A percentile compares a stretch with the other conserved stretches of the same genome.
Evolutionary conservation across 2,888 invertebrate genomes (phyloP).

Genomic region (Harmothoe impar): DNA sequence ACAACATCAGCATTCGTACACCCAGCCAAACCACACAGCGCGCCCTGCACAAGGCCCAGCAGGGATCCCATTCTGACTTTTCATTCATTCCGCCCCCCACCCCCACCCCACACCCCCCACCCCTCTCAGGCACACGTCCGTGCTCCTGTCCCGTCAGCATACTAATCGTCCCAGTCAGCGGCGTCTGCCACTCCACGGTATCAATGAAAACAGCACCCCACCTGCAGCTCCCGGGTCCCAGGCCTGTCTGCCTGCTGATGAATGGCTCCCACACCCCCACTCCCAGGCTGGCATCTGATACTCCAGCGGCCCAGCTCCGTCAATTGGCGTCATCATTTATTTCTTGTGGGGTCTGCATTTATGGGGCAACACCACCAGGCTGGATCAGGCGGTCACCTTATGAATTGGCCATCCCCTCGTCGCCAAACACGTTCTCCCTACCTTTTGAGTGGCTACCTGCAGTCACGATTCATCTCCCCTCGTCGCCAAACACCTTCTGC

Average conservation of each 20-base stretch:
- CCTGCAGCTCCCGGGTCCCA: neutral
- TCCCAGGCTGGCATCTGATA: neutral
- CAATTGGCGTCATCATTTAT: conserved; percentile 43
- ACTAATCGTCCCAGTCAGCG: conserved; percentile 14
- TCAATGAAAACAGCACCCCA: neutral
- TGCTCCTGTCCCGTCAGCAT: conserved; percentile 19
- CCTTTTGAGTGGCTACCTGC: too few species aligned
- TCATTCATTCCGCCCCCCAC: neutral
- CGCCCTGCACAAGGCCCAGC: neutral
- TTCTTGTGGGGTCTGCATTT: neutral
- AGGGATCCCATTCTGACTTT: conserved; percentile 1
- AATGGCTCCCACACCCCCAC: conserved; percentile 30
- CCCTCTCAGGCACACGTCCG: neutral
- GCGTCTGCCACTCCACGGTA: conserved; percentile 24
- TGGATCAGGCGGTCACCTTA: neutral
- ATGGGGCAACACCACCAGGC: neutral
- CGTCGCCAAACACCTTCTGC: too few species aligned
- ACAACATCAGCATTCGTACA: neutral
- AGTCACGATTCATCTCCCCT: too few species aligned
- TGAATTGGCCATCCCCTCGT: neutral
- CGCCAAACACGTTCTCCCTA: neutral
- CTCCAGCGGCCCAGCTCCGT: neutral
- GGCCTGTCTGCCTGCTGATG: conserved; percentile 13
- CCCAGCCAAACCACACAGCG: neutral
- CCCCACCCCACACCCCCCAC: neutral